phyloP scores from a whole-genome alignment of 2,797 vertebrate genomes.

The Aulostomus chinensis region DNA sequence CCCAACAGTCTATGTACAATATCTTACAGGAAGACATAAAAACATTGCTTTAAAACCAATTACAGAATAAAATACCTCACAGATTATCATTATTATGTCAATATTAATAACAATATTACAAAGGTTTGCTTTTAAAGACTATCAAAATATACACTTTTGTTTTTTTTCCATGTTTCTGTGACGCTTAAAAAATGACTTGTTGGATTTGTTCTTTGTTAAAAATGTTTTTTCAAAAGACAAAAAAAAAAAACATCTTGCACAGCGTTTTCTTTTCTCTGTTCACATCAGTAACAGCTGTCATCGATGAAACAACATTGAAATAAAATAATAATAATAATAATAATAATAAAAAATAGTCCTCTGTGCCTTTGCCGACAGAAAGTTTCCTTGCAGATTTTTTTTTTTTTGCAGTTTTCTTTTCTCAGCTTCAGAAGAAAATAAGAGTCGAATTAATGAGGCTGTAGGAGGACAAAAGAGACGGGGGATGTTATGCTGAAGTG shows the following conservation, averaged over 20 bases:
- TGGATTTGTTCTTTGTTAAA: constrained; percentile 81
- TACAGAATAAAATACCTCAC: constrained; percentile 86
- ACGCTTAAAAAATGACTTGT: constrained; percentile 66
- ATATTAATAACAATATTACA: constrained; percentile 85
- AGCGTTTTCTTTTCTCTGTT: constrained; percentile 37
- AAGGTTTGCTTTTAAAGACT: constrained; percentile 86
- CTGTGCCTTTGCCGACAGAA: constrained; percentile 57
- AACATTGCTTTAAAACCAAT: constrained; percentile 88
- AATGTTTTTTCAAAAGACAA: constrained; percentile 48
- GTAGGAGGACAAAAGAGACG: constrained; percentile 56
- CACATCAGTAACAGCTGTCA: constrained; percentile 68
- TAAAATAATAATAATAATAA: constrained; percentile 64
- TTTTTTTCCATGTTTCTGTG: constrained; percentile 61
- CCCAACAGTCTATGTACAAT: constrained; percentile 90
- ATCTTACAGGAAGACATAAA: constrained; percentile 93
- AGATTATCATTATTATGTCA: constrained; percentile 80
- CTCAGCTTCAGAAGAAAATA: constrained; percentile 54
- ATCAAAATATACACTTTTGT: constrained; percentile 95
- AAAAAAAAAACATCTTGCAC: constrained; percentile 44
- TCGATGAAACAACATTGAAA: constrained; percentile 64
- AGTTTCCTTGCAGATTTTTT: constrained; percentile 49
- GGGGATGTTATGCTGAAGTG: constrained; percentile 72
- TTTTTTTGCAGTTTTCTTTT: constrained; percentile 63
- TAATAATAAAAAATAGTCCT: constrained; percentile 66
- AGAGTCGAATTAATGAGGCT: constrained; percentile 58